Base-by-base conservation (phyloP, 2,888 invertebrate genomes). In the Podotricha telesiphe region DNA sequence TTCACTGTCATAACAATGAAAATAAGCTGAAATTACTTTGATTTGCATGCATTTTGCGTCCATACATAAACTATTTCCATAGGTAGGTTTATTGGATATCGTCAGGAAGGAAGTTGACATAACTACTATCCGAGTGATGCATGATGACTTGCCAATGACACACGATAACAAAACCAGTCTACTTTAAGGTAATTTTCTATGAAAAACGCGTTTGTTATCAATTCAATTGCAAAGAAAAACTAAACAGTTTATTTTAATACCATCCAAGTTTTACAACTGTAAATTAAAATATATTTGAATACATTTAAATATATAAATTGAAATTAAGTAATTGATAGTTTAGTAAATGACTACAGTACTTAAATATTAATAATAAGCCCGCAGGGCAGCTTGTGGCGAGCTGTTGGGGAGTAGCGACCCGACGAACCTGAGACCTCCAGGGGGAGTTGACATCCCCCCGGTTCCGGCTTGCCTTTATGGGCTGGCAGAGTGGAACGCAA, bases 61-160 rank as follows among this genome's bases (percentile, higher is more conserved):
- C 20, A 42, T 20, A 42, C 58, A 59, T 45, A 45, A 45, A 42
- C 58, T 42, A 42, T 58, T 22, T 42, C 22, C n/a, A 5, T 45
- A 42, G 58, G 42, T 59, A 22, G 22, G 7, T 58, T 11, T n/a
- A 45, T 2, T 48, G 4, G 17, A 20, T 20, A 62, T 62, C 50
- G 20, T 20, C 48, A 37, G 79, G 78, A 83, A 83, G 82, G 85
- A 86, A 82, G 78, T 75, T 78, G 80, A 82, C 75, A 77, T 80
- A 78, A 79, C 70, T 70, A 47, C 68, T 58, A 72, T 71, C 47
- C 45, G 53, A 68, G 13, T 58, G 47, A 53, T 42, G 51, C 69
- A 68, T 53, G 64, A 65, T 67, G 73, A 70, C 75, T 51, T 69
- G 55, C 67, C 70, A 73, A 73, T 66, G 71, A 74, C 66, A 67